phyloP scores from a whole-genome alignment of 1,140 invertebrate species.

The Drosophila tani region DNA sequence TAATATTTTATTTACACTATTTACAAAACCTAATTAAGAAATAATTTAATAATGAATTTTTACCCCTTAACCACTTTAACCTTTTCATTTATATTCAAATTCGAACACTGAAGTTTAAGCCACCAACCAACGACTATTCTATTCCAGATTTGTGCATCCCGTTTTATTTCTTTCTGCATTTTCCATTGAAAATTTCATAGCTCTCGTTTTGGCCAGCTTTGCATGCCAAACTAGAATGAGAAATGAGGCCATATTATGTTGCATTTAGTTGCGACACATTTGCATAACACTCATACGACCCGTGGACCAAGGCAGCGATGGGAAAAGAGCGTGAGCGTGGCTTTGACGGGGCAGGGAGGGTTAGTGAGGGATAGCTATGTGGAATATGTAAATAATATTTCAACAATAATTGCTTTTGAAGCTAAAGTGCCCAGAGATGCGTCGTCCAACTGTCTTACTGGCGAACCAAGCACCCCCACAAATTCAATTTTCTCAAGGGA shows the following conservation, averaged over 20 bases:
- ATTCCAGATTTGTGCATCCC: background rate
- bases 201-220: conserved; percentile 35
- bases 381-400: conserved; percentile 75
- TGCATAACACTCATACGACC: conserved; percentile 73
- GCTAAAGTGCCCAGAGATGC: conserved; percentile 50
- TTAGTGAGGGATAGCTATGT: conserved; percentile 8
- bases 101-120: conserved; percentile 6
- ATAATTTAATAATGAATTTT: background rate
- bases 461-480: conserved; percentile 10
- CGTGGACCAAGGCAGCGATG: conserved; percentile 30
- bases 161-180: conserved; percentile 14
- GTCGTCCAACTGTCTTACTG: conserved; percentile 37
- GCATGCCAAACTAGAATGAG: conserved; percentile 36
- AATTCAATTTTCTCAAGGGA: conserved; percentile 59
- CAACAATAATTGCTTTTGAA: conserved; percentile 77
- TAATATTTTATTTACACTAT: too few relatives aligned
- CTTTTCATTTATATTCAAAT: conserved; percentile 32
- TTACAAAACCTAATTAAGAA: too few relatives aligned
- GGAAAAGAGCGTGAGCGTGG: background rate
- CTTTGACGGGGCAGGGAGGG: background rate
- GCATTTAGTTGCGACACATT: conserved; percentile 64
- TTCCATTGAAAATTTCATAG: conserved; percentile 48
- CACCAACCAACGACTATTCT: background rate
- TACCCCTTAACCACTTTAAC: background rate
- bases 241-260: conserved; percentile 59